Evolutionary conservation across 2,797 vertebrate genomes (phyloP), one percentile per base, ranked within the genome.

Genomic region (Enteromius afrohamiltoni): DNA sequence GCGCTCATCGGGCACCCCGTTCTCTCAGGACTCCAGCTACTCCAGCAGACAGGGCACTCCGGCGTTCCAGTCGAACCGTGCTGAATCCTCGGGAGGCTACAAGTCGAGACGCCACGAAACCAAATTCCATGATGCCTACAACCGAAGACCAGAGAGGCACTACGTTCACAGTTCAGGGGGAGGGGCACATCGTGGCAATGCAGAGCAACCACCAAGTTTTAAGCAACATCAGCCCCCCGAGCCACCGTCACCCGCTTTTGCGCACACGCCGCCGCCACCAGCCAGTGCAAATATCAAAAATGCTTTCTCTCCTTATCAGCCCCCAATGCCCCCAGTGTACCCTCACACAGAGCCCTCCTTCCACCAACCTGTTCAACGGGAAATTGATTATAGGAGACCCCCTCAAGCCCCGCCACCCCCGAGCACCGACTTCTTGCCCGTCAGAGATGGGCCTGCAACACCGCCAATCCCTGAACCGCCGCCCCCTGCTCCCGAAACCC

Each of bases 81-180:
- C 91, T 0, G 94, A 95, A 83, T 95, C 95, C 88, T 94, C 93
- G 0, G 93, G 93, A 13, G 88, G 92, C 19, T 98, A 96, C 93
- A 99, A 99, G 89, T 91, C 96, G 76, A 94, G 97, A 82, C 93
- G 98, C 67, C 97, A 97, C 0, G 97, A 99, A 88, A 95, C 96
- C 51, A 99, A 98, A 91, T 98, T 98, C 88, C 97, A 97, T 6
- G 97, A 99, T 0, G 97, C 98, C 5, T 99, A 99, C 92, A 99
- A 99, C 89, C 96, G 97, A 3, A 93, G 98, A 11, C 97, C 96
- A 0, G 97, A 98, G 77, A 96, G 96, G 37, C 97, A 97, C 79
- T 98, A 99, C 37, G 96, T 98, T 47, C 97, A 97, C 68, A 96
- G 95, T 88, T 95, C 94, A 0, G 93, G 90, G 0, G 93, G 90